Base-by-base conservation (phyloP, 1,140 invertebrate genomes). In the Zaprionus nigranus region DNA sequence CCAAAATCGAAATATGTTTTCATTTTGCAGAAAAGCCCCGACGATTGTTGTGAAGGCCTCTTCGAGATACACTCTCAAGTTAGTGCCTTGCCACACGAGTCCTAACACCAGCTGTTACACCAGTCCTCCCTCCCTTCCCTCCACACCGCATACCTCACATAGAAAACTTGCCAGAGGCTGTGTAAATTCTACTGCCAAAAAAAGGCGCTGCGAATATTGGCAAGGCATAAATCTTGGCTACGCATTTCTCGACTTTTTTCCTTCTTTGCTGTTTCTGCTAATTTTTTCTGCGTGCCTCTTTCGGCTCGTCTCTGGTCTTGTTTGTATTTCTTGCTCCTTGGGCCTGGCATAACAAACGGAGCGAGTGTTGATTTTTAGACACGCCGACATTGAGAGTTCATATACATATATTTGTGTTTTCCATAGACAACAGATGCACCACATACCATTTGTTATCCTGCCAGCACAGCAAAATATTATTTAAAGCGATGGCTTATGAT, bases 191-290 rank as follows among this genome's bases (percentile, higher is more conserved):
- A 63, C 63, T 68, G 51, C 43, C 43, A 26, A 75, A 62, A 71
- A 58, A 53, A 38, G 36, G 15, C n/a, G 34, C 64, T 51, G 12
- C 40, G 79, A 80, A 78, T 78, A 75, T 63, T 79, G 59, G 69
- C 38, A 60, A 54, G 43, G 53, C 73, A 86, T 86, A 82, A 82
- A 86, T 86, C 73, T 81, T 70, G 40, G 62, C 62, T 63, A 28
- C 57, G 58, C 51, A 68, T 51, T 51, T 58, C 49, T 69, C 54
- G 22, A 36, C 49, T 49, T 60, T 67, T 74, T 66, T 67, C 67
- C 40, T 56, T 74, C 12, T 78, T 67, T 69, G 26, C 24, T 38
- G n/a, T 26, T 60, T 12, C 20, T 71, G 12, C 28, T 65, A 40
- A 17, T 68, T 71, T 60, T 51, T 38, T 22, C 5, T 34, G 2